Conservation (phyloP, 2,113 vertebrate genomes). For the Pituophis catenifer region DNA sequence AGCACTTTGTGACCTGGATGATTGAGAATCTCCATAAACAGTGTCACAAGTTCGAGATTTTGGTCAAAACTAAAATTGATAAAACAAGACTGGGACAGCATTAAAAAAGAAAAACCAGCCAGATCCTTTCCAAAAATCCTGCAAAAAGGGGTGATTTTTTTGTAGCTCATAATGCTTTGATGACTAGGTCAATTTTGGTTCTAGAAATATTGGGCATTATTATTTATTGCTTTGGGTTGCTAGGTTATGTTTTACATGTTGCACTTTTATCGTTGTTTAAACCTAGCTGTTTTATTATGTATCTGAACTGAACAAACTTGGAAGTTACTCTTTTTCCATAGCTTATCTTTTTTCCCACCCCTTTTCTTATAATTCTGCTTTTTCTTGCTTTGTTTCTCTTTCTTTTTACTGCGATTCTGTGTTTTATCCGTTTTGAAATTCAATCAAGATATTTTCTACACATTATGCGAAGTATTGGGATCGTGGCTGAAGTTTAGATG, state of each 20-base stretch:
- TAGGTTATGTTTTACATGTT: neutral
- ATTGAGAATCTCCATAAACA: neutral
- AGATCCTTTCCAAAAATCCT: neutral
- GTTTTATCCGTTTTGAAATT: neutral
- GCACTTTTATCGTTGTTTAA: neutral
- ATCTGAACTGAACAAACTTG: neutral
- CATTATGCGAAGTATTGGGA: neutral
- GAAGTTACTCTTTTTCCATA: neutral
- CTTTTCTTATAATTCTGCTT: neutral
- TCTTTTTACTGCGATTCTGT: neutral
- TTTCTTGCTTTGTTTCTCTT: neutral
- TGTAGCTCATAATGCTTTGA: neutral
- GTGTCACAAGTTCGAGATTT: too few relatives aligned
- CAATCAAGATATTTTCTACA: neutral
- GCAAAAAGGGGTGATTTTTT: neutral
- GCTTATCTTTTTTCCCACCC: neutral
- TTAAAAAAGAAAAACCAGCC: neutral
- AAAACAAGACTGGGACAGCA: neutral
- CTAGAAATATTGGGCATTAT: neutral
- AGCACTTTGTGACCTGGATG: neutral
- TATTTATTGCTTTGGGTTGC: too few relatives aligned
- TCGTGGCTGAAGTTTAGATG: neutral
- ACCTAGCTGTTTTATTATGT: neutral
- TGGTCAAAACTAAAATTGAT: neutral
- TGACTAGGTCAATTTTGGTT: neutral